phyloP scores from a whole-genome alignment of 2,888 invertebrate genomes.

The Pterostichus niger region DNA sequence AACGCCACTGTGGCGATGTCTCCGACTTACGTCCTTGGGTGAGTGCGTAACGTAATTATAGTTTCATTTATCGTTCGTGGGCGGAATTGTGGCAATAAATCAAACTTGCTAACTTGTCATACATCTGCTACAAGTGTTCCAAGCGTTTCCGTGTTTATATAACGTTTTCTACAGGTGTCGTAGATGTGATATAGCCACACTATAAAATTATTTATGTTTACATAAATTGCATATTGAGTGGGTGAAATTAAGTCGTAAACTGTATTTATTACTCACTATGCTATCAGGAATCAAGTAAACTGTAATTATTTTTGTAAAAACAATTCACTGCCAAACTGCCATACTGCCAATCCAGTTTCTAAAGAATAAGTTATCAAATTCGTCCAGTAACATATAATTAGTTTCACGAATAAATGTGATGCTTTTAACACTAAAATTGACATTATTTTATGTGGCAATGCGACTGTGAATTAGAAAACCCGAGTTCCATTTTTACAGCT shows the following conservation, averaged over 20 bases:
- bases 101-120: conserved; percentile 16
- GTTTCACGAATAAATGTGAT: no score
- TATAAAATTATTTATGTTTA: conserved; percentile 8
- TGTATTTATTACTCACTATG: not conserved
- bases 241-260: not conserved
- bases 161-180: conserved; percentile 3
- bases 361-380: not conserved
- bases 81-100: conserved; percentile 1
- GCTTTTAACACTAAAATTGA: no score
- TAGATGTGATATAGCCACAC: not conserved
- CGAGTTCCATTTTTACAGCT: no score
- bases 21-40: conserved; percentile 3
- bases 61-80: conserved; percentile 8
- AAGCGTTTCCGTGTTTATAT: conserved; percentile 24
- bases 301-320: not conserved
- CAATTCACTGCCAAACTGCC: not conserved
- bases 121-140: not conserved
- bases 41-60: conserved; percentile 1
- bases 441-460: no score
- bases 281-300: not conserved
- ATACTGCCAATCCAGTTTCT: not conserved
- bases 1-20: not conserved
- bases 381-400: not conserved
- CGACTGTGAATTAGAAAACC: no score
- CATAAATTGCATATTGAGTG: conserved; percentile 6